These are phyloP conservation scores for Noctua janthe DNA, from an alignment of 2,888 invertebrate genomes.

Conservation along the genomic window DNA sequence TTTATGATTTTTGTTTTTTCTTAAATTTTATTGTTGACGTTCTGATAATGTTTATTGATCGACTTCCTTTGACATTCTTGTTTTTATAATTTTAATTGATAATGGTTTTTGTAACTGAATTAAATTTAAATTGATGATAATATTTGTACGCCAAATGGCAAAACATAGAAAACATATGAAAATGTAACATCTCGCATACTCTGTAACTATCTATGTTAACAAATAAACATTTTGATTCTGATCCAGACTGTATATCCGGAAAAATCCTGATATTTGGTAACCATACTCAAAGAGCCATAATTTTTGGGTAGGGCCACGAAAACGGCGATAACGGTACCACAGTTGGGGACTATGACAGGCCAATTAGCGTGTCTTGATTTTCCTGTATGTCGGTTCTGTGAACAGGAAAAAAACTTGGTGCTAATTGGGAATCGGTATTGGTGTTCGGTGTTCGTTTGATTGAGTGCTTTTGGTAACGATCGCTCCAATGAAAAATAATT, in stretches of 20 bases:
- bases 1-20: too few species aligned
- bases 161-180: too few species aligned
- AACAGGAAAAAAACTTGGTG: constrained; percentile 20
- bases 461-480: constrained; percentile 17
- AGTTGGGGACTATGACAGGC: constrained; percentile 41
- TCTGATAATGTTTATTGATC: too few species aligned
- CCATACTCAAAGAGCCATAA: constrained; percentile 33
- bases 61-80: too few species aligned
- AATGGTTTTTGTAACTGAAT: too few species aligned
- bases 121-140: too few species aligned
- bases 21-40: too few species aligned
- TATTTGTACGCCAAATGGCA: too few species aligned
- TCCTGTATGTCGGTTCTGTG: constrained; percentile 22
- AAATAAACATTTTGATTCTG: too few species aligned
- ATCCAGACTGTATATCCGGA: neutral
- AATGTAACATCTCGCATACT: too few species aligned
- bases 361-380: constrained; percentile 54
- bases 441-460: constrained; percentile 20
- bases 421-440: constrained; percentile 41
- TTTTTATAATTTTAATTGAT: too few species aligned
- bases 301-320: constrained; percentile 53
- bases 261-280: neutral
- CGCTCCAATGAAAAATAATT: neutral
- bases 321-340: constrained; percentile 37
- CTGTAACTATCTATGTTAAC: too few species aligned